Evolutionary conservation across 2,888 invertebrate genomes (phyloP).

Genomic region (Dysmachus trigonus): DNA sequence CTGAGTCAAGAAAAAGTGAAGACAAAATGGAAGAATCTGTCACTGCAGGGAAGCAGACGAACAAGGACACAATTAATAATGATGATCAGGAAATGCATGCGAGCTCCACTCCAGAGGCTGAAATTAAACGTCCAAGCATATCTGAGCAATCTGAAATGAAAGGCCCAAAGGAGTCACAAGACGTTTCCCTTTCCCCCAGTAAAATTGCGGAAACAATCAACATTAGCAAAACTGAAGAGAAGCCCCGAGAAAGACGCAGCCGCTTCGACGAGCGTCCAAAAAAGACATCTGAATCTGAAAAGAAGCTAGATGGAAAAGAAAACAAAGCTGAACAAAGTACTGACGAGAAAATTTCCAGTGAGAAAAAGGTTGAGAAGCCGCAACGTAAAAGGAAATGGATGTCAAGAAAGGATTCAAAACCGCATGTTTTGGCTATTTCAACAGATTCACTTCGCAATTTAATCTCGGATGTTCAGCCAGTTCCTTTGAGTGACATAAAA

Average conservation of each 20-base stretch:
- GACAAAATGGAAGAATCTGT: neutral
- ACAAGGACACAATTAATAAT: neutral
- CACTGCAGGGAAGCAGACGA: neutral
- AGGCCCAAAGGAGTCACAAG: neutral
- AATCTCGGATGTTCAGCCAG: slow-evolving; percentile 69
- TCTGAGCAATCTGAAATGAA: neutral
- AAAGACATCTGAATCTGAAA: neutral
- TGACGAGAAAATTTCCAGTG: slow-evolving; percentile 43
- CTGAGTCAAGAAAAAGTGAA: neutral
- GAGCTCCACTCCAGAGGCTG: neutral
- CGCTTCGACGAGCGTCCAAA: slow-evolving; percentile 7
- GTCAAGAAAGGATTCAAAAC: slow-evolving; percentile 66
- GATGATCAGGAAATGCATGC: neutral
- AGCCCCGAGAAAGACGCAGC: slow-evolving; percentile 22
- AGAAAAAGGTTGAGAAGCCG: slow-evolving; percentile 59
- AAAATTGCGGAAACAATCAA: slow-evolving; percentile 35
- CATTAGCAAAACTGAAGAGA: slow-evolving; percentile 25
- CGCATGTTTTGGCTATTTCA: slow-evolving; percentile 76
- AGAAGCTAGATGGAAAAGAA: slow-evolving; percentile 51
- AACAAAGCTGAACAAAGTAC: slow-evolving; percentile 52
- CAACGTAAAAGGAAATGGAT: slow-evolving; percentile 62
- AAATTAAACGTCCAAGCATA: slow-evolving; percentile 17
- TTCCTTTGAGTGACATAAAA: slow-evolving; percentile 69
- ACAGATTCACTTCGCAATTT: slow-evolving; percentile 77
- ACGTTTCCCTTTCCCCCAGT: neutral